Evolutionary conservation across 2,113 vertebrate species (phyloP).

Genomic region (Alexandromys fortis): DNA sequence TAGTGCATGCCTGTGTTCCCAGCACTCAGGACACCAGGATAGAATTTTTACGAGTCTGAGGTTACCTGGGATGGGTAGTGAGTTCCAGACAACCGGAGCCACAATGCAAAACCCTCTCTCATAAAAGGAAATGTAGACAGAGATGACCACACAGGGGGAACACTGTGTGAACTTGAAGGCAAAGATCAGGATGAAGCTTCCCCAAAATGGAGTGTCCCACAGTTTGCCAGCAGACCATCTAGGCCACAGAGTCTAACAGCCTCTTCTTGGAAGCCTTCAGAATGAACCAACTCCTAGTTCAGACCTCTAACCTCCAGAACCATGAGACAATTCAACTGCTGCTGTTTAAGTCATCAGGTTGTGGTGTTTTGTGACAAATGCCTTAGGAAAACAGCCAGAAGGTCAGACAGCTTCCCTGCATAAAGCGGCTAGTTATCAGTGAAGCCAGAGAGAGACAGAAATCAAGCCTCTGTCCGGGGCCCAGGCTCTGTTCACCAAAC

Average conservation of each 20-base stretch:
- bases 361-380: neutral
- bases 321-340: neutral
- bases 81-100: neutral
- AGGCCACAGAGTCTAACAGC: rapidly evolving
- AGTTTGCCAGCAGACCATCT: neutral
- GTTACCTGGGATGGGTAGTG: neutral
- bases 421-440: neutral
- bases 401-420: neutral
- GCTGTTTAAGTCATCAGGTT: neutral
- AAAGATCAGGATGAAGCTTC: neutral
- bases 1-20: neutral
- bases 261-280: neutral
- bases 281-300: neutral
- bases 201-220: neutral
- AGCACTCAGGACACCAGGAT: neutral
- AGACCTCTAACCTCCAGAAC: neutral
- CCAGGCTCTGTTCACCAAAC: neutral
- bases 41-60: neutral
- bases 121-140: neutral
- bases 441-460: neutral
- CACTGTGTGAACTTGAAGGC: neutral
- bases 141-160: neutral
- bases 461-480: neutral
- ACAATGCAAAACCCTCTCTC: neutral
- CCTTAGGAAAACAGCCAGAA: neutral